Evolutionary conservation across 2,113 vertebrate genomes (phyloP).

Genomic region (Formicarius rufipectus): DNA sequence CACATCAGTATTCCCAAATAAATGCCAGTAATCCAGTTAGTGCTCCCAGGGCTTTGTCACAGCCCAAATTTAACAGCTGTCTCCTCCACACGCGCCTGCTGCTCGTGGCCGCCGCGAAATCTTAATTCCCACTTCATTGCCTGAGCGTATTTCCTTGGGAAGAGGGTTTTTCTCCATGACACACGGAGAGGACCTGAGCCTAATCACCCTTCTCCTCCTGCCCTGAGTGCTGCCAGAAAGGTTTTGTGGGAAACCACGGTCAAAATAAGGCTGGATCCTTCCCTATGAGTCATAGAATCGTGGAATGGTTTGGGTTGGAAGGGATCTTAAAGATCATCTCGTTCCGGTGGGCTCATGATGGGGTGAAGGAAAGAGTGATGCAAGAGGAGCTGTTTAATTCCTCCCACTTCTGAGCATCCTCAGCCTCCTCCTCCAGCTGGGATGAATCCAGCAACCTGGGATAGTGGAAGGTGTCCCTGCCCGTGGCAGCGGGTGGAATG

Average conservation of each 20-base stretch:
- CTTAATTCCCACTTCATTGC: slow-evolving; percentile 49
- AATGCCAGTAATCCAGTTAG: slow-evolving; percentile 59
- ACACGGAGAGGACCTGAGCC: neutral
- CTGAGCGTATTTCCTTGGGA: slow-evolving; percentile 29
- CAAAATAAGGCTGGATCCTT: neutral
- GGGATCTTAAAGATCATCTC: neutral
- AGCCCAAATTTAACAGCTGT: slow-evolving; percentile 38
- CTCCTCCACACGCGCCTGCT: slow-evolving; percentile 4
- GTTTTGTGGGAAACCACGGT: neutral
- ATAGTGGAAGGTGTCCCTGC: neutral
- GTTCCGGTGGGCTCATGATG: neutral
- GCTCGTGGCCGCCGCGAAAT: neutral
- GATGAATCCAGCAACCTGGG: neutral
- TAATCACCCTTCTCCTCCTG: neutral
- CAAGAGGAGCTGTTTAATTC: slow-evolving; percentile 13
- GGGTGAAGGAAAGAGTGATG: neutral
- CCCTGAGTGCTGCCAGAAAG: neutral
- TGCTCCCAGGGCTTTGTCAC: neutral
- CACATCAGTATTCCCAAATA: slow-evolving; percentile 39
- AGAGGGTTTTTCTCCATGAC: neutral
- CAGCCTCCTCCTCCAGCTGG: neutral
- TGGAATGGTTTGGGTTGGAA: neutral
- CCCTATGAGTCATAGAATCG: neutral
- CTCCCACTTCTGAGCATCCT: neutral
- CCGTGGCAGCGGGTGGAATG: neutral